These are phyloP conservation scores for Orgyia antiqua DNA, from an alignment of 2,888 invertebrate species.

Conservation along the genomic window DNA sequence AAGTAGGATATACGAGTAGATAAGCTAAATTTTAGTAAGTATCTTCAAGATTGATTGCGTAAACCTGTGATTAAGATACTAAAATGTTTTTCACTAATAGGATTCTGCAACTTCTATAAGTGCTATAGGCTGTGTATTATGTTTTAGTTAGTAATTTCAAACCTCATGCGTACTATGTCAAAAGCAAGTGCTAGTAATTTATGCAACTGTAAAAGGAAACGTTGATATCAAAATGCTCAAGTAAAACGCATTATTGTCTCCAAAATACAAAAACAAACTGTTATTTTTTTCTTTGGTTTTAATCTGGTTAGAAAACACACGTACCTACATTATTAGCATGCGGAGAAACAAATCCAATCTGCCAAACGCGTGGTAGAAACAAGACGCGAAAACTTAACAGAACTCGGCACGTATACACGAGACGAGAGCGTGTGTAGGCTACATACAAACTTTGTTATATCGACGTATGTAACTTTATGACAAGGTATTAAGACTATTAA, in stretches of 20 bases:
- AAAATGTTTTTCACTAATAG: too few species aligned
- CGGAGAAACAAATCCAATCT: slow-evolving; percentile 69
- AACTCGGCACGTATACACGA: slow-evolving; percentile 53
- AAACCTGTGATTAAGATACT: too few species aligned
- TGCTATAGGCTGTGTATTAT: too few species aligned
- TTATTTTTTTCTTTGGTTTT: slow-evolving; percentile 31
- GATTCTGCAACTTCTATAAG: too few species aligned
- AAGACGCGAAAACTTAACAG: slow-evolving; percentile 59
- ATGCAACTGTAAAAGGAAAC: too few species aligned
- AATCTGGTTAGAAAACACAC: slow-evolving; percentile 46
- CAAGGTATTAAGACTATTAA: slow-evolving; percentile 19
- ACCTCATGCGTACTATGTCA: too few species aligned
- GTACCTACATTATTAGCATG: slow-evolving; percentile 59
- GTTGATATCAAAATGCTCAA: too few species aligned
- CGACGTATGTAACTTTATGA: slow-evolving; percentile 18
- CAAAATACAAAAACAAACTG: slow-evolving; percentile 26
- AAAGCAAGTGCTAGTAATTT: too few species aligned
- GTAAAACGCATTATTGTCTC: slow-evolving; percentile 22
- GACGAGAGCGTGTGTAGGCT: slow-evolving; percentile 40
- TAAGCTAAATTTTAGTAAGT: too few species aligned
- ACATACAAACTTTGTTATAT: slow-evolving; percentile 26
- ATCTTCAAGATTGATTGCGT: too few species aligned
- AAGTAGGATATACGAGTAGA: too few species aligned
- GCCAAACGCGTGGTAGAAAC: slow-evolving; percentile 59
- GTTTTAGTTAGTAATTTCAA: too few species aligned